Evolutionary conservation across 2,113 vertebrate species (phyloP).

Genomic region (Calonectris borealis): DNA sequence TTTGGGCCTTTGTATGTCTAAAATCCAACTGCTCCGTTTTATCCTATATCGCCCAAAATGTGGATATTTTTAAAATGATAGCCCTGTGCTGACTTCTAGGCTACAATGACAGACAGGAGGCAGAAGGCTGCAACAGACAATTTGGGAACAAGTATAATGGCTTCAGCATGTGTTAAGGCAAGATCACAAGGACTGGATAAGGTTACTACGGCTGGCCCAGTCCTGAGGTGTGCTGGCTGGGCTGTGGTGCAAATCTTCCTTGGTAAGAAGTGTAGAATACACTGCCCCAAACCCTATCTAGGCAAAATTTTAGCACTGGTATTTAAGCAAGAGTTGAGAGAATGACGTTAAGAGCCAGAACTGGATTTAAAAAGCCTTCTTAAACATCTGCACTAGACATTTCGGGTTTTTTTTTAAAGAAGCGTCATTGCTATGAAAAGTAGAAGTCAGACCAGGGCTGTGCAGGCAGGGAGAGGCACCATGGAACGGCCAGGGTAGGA

Average conservation of each 20-base stretch:
- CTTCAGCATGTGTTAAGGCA: not conserved
- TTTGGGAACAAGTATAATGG: not conserved
- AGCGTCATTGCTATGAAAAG: not conserved
- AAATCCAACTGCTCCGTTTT: not conserved
- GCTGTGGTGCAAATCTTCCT: not conserved
- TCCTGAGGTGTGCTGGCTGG: not conserved
- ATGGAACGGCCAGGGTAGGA: not conserved
- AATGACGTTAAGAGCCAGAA: not conserved
- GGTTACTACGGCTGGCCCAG: not conserved
- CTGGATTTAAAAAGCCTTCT: not conserved
- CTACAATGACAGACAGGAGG: not conserved
- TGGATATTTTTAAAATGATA: not conserved
- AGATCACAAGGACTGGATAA: not conserved
- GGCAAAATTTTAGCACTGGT: not conserved
- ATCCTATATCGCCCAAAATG: not conserved
- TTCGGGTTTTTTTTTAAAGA: not conserved
- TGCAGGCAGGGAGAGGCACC: not conserved
- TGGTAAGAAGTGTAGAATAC: not conserved
- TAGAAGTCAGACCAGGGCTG: not conserved
- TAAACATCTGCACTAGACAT: not conserved
- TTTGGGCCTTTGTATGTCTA: not conserved
- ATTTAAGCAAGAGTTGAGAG: not conserved
- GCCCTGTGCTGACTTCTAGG: not conserved
- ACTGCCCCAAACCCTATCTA: not conserved
- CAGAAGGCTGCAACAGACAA: not conserved